Evolutionary conservation across 2,888 invertebrate genomes (phyloP).

Genomic region (Cabera pusaria): DNA sequence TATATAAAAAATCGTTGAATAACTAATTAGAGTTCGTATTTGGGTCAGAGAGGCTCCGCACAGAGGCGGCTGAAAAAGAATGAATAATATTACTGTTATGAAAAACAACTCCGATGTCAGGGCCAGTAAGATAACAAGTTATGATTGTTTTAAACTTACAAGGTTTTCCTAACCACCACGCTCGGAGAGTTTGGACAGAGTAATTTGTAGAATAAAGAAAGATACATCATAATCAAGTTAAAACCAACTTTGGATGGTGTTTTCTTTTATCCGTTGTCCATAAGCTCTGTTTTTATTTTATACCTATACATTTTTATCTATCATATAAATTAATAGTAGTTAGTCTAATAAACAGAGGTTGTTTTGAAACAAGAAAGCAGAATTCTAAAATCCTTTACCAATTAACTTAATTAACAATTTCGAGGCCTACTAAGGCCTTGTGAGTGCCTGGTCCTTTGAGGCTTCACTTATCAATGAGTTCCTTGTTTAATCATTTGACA

Average conservation of each 20-base stretch:
- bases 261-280: too few species aligned
- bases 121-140: slow-evolving; percentile 38
- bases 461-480: slow-evolving; percentile 14
- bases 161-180: slow-evolving; percentile 22
- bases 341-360: too few species aligned
- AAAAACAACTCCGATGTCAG: slow-evolving; percentile 34
- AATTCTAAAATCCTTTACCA: slow-evolving; percentile 15
- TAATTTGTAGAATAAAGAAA: slow-evolving; percentile 7
- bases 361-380: slow-evolving; percentile 5
- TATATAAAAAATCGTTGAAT: slow-evolving; percentile 25
- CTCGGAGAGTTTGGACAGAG: slow-evolving; percentile 14
- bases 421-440: too few species aligned
- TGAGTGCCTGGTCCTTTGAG: slow-evolving; percentile 14
- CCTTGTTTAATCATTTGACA: slow-evolving; percentile 45
- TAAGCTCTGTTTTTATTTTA: too few species aligned
- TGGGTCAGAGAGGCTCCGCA: slow-evolving; percentile 49
- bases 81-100: slow-evolving; percentile 41
- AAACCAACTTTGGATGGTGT: too few species aligned
- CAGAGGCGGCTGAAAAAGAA: slow-evolving; percentile 38
- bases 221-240: slow-evolving; percentile 3
- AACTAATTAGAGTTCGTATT: slow-evolving; percentile 48
- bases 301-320: too few species aligned
- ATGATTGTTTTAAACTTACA: slow-evolving; percentile 39
- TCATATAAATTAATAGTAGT: too few species aligned
- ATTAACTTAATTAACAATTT: too few species aligned